phyloP scores from a whole-genome alignment of 2,797 vertebrate genomes.

The Furcifer pardalis region DNA sequence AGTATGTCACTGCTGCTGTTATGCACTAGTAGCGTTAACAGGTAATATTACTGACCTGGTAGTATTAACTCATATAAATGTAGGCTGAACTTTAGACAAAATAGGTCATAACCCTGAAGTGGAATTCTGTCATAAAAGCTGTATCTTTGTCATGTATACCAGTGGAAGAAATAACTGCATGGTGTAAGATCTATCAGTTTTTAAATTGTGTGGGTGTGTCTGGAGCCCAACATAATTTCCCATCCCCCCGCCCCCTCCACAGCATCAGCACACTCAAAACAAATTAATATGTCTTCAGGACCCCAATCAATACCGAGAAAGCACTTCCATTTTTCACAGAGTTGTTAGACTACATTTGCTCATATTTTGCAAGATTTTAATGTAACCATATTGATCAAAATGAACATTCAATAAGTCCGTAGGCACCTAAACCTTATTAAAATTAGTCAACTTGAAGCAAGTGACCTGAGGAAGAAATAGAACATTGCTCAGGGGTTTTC shows the following conservation, averaged over 20 bases:
- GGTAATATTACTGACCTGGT: not conserved
- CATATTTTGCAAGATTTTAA: conserved; percentile 85
- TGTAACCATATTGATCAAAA: conserved; percentile 84
- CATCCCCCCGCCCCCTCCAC: conserved; percentile 16
- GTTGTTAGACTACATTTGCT: conserved; percentile 82
- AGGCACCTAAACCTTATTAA: conserved; percentile 82
- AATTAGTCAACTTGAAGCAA: conserved; percentile 84
- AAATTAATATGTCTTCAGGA: conserved; percentile 51
- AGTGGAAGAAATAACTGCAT: accelerated
- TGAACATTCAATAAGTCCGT: conserved; percentile 82
- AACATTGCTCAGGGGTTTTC: conserved; percentile 77
- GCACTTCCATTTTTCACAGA: conserved; percentile 77
- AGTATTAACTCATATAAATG: not conserved
- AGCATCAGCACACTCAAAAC: conserved; percentile 57
- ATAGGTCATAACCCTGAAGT: not conserved
- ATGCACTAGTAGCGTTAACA: not conserved
- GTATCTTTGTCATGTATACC: not conserved
- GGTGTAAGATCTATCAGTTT: accelerated
- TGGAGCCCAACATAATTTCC: conserved; percentile 33
- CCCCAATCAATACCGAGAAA: conserved; percentile 75
- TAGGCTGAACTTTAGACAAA: not conserved
- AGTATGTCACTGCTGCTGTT: not conserved
- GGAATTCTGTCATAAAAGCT: not conserved
- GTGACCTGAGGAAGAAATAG: conserved; percentile 78
- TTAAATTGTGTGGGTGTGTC: not conserved